Base-by-base conservation (phyloP, 2,113 vertebrate genomes). In the Seriola dumerili region DNA sequence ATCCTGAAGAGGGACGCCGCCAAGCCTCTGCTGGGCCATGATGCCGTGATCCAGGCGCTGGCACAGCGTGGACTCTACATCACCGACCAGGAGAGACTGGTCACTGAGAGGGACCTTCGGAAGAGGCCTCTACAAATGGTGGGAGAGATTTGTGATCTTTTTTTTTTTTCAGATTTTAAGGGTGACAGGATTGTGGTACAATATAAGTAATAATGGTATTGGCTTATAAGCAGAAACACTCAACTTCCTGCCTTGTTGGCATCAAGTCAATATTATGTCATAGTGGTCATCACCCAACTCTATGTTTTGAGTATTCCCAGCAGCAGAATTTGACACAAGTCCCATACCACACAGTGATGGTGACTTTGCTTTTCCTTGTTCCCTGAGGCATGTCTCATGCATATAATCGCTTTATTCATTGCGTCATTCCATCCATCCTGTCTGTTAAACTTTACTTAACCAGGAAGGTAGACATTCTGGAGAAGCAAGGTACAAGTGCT, bases 51-150 rank as follows among this genome's bases (percentile, higher is more conserved):
- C 92, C 98, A 99, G 95, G 97, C 97, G 0, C 92, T 99, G 93
- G 98, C 98, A 65, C 97, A 98, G 92, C 97, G 96, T 61, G 98
- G 98, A 71, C 97, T 99, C 74, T 99, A 99, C 84, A 95, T 99
- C 92, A 98, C 97, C 0, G 98, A 99, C 93, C 97, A 98, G 85
- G 97, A 99, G 76, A 96, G 96, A 59, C 89, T 99, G 88, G 97
- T 99, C 80, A 99, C 97, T 0, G 97, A 99, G 89, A 93, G 97
- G 82, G 97, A 99, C 93, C 96, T 99, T 83, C 95, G 96, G 83
- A 97, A 96, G 93, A 98, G 97, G 83, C 98, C 98, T 46, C 96
- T 99, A 87, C 97, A 98, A 89, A 98, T 99, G 97, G 98, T 99
- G 91, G 96, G 97, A 92, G 19, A 61, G 21, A 19, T 38, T n/a